These are phyloP conservation scores for Ophthalmolycus amberensis DNA, from an alignment of 2,113 vertebrate species.

Conservation along the genomic window DNA sequence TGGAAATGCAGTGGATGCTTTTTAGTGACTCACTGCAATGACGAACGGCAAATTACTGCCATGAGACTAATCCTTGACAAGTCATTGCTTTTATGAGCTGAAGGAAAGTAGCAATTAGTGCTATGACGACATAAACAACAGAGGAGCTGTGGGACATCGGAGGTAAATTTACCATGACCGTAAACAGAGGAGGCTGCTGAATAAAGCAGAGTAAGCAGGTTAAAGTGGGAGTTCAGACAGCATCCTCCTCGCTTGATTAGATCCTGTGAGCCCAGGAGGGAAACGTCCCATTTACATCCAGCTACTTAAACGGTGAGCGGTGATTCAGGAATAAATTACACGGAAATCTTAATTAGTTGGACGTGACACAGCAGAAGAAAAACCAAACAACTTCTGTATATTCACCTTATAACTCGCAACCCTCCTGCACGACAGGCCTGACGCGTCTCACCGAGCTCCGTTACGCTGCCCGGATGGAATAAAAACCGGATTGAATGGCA, in stretches of 20 bases:
- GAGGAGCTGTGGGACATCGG: slow-evolving; percentile 46
- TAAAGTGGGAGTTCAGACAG: slow-evolving; percentile 57
- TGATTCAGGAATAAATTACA: slow-evolving; percentile 50
- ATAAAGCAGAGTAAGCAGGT: slow-evolving; percentile 60
- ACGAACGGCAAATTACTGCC: slow-evolving; percentile 36
- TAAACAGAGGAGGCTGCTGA: slow-evolving; percentile 52
- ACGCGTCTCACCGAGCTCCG: neutral
- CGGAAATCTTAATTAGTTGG: slow-evolving; percentile 27
- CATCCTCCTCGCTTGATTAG: slow-evolving; percentile 50
- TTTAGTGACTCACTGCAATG: neutral
- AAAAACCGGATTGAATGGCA: neutral
- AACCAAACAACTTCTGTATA: slow-evolving; percentile 26
- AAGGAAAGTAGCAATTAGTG: slow-evolving; percentile 42
- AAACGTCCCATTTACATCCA: slow-evolving; percentile 40
- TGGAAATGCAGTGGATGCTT: neutral
- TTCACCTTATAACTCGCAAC: neutral
- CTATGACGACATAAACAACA: neutral
- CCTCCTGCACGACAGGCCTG: slow-evolving; percentile 20
- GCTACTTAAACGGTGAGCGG: slow-evolving; percentile 25
- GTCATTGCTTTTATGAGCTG: slow-evolving; percentile 41
- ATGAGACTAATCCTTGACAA: slow-evolving; percentile 50
- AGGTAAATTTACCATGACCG: slow-evolving; percentile 58
- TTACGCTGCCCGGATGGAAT: slow-evolving; percentile 8
- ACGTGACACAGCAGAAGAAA: slow-evolving; percentile 10
- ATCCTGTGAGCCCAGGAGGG: slow-evolving; percentile 42